Percentiles rank a stretch among this genome's conserved stretches.
These are phyloP conservation scores for Malurus leucopterus DNA, from an alignment of 2,797 vertebrate genomes.

Conservation along the genomic window DNA sequence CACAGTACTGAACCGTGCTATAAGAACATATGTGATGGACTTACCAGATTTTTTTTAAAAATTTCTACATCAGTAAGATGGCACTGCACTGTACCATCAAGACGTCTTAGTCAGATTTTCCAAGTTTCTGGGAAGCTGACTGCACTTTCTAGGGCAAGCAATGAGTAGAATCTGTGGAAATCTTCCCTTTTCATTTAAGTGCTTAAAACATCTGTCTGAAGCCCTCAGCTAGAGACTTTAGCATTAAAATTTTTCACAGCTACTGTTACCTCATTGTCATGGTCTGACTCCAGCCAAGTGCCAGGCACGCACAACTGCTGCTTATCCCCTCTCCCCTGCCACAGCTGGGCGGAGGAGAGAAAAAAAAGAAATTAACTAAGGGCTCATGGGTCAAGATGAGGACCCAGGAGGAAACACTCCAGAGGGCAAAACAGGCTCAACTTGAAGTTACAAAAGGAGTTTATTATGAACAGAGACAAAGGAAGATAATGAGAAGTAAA, in stretches of 20 bases:
- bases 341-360: too few species aligned
- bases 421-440: too few species aligned
- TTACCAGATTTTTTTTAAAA: background rate
- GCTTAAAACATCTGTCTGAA: background rate
- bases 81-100: background rate
- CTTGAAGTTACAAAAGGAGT: too few species aligned
- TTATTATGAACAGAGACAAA: too few species aligned
- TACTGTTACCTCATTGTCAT: background rate
- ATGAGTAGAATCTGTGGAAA: background rate
- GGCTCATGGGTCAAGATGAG: too few species aligned
- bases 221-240: background rate
- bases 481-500: too few species aligned
- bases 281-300: too few species aligned
- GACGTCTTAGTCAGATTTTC: background rate
- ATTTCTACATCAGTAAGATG: background rate
- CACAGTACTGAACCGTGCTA: fast-evolving
- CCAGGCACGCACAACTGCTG: too few species aligned
- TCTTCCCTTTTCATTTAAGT: background rate
- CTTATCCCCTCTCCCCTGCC: too few species aligned
- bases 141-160: background rate
- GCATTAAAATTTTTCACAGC: background rate
- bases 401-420: too few species aligned
- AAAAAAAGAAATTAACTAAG: too few species aligned
- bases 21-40: background rate
- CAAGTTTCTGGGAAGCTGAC: background rate